A percentile compares a stretch with the other conserved stretches of the same genome.
These are phyloP conservation scores for Caenorhabditis doughertyi DNA, from an alignment of 2,888 invertebrate species.

Conservation along the genomic window DNA sequence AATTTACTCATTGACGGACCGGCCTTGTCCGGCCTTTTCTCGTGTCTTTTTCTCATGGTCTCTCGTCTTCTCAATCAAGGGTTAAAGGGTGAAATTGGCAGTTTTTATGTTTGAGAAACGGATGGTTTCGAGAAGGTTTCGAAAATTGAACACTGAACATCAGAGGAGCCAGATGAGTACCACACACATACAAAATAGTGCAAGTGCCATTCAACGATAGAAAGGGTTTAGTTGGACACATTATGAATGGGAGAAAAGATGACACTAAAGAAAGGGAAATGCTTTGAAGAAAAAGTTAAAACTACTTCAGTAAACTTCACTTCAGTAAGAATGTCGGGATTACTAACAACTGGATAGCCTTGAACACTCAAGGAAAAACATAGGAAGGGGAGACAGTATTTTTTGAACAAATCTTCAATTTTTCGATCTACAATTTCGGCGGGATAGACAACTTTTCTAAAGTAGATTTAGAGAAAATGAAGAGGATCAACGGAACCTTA, in stretches of 20 bases:
- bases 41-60: not conserved
- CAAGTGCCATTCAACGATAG: constrained; percentile 11
- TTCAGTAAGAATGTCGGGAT: too few relatives aligned
- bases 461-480: too few relatives aligned
- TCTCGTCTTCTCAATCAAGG: constrained; percentile 6
- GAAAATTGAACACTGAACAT: constrained; percentile 16
- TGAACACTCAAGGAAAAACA: too few relatives aligned
- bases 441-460: too few relatives aligned
- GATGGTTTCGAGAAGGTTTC: constrained; percentile 16
- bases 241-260: not conserved
- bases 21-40: not conserved
- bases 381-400: too few relatives aligned
- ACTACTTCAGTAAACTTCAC: too few relatives aligned
- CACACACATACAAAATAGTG: not conserved
- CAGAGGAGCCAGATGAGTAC: constrained; percentile 22
- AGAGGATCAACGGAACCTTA: too few relatives aligned
- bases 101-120: constrained; percentile 44
- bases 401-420: too few relatives aligned
- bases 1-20: constrained; percentile 35
- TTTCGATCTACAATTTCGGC: too few relatives aligned
- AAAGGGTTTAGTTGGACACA: not conserved
- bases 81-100: constrained; percentile 35
- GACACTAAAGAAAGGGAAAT: not conserved
- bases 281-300: not conserved
- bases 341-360: too few relatives aligned